These are phyloP conservation scores for Dryoscopus gambensis DNA, from an alignment of 2,113 vertebrate genomes.

Conservation along the genomic window DNA sequence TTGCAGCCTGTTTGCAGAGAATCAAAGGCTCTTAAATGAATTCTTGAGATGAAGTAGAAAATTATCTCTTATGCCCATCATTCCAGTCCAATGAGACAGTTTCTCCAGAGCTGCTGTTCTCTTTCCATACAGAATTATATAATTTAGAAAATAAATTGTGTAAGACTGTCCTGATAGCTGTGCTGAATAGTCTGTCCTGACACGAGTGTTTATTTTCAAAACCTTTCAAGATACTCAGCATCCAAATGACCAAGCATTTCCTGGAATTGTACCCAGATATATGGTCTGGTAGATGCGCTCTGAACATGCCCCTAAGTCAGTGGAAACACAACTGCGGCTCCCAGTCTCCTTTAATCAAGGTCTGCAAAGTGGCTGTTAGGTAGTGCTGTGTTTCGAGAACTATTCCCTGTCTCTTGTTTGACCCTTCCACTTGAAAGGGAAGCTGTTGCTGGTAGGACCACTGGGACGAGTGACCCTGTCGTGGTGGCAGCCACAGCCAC, in stretches of 20 bases:
- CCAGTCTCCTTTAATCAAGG: background rate
- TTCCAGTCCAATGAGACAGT: background rate
- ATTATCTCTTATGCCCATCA: background rate
- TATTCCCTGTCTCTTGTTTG: background rate
- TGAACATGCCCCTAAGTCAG: background rate
- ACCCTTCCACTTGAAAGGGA: background rate
- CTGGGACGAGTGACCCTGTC: rapidly evolving
- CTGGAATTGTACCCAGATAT: background rate
- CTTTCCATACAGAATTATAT: background rate
- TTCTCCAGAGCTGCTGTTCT: background rate
- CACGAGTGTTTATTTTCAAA: background rate
- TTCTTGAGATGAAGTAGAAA: background rate
- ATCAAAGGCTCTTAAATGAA: background rate
- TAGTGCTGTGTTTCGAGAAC: background rate
- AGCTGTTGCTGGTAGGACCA: background rate
- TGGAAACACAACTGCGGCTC: rapidly evolving
- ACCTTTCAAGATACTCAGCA: background rate
- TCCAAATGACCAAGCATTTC: background rate
- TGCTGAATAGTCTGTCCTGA: background rate
- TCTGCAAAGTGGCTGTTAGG: background rate
- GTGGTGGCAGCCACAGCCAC: background rate
- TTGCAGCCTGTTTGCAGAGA: background rate
- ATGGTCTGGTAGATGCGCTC: background rate
- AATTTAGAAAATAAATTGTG: background rate
- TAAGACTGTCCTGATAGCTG: background rate